Base-by-base conservation (phyloP, 1,140 invertebrate species). In the Drosophila trapezifrons region DNA sequence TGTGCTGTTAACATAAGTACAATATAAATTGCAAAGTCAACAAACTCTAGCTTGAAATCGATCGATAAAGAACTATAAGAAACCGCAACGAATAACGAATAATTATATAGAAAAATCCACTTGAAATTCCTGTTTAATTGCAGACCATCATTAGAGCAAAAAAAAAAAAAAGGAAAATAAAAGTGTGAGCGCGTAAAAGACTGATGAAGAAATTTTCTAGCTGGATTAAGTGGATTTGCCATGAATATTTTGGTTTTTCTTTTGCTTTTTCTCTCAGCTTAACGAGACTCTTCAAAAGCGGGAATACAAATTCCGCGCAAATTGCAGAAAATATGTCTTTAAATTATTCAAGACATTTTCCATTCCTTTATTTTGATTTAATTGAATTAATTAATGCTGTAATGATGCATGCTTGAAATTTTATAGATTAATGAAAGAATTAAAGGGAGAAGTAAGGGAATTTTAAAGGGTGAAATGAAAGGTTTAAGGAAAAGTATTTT, bases 41-140 rank as follows among this genome's bases (percentile, higher is more conserved):
- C 66, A 71, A 71, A 72, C 66, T 58, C 35, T 52, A 38, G 37
- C 40, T 10, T 10, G 42, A 40, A 46, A 78, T 78, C 82, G 65
- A 85, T 85, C 74, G 80, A 72, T 66, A 58, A 12, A 40, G 40
- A 60, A 77, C 38, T 29, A 52, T 32, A 54, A 15, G 57, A 40
- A 56, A 73, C 75, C 78, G 51, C 75, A 69, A 40, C 37, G 62
- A 57, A 73, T 79, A 78, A 40, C 29, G 64, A 63, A 73, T 79
- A 81, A 69, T 87, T 82, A 76, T 79, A 76, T 72, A 56, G 47
- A 27, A 49, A 56, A 74, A 77, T 49, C 38, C 63, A 67, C 83
- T 79, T 51, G 54, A 82, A 86, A 87, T 79, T 58, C 56, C 63
- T 42, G 87, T 86, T 87, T 82, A 86, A 86, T 87, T 87, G 37